phyloP scores from a whole-genome alignment of 2,797 vertebrate genomes.

The Danio kyathit region DNA sequence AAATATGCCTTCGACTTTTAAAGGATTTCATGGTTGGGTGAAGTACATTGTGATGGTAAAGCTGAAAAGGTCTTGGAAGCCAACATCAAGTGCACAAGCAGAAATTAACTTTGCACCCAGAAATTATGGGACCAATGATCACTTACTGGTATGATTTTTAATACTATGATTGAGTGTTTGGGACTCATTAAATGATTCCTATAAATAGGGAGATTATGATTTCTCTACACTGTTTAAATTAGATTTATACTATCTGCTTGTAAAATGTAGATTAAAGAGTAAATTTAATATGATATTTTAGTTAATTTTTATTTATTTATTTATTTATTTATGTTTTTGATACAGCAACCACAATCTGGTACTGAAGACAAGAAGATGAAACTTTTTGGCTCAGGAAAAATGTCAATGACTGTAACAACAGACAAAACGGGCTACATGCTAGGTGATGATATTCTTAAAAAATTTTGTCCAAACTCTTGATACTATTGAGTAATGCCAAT shows the following conservation, averaged over 20 bases:
- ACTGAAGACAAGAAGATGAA: constrained; percentile 88
- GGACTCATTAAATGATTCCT: no score
- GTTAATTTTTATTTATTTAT: neutral
- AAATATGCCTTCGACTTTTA: constrained; percentile 92
- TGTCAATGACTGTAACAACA: constrained; percentile 88
- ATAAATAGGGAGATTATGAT: no score
- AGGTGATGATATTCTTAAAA: constrained; percentile 77
- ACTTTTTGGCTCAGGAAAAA: constrained; percentile 90
- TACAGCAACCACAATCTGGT: constrained; percentile 87
- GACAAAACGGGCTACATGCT: constrained; percentile 87
- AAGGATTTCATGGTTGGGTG: constrained; percentile 87
- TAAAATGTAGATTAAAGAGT: neutral
- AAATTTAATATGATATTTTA: neutral
- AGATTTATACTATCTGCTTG: neutral
- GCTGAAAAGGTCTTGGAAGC: constrained; percentile 90
- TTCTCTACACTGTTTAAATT: no score
- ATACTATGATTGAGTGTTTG: neutral
- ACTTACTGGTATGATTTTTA: constrained; percentile 82
- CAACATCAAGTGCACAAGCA: constrained; percentile 83
- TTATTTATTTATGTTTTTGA: constrained; percentile 51
- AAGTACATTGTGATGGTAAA: constrained; percentile 90
- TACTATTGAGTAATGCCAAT: neutral
- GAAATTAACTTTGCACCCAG: constrained; percentile 89
- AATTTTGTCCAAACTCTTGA: neutral
- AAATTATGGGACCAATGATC: constrained; percentile 81